Base-by-base conservation (phyloP, 2,888 invertebrate genomes). In the Phytoseiulus persimilis region DNA sequence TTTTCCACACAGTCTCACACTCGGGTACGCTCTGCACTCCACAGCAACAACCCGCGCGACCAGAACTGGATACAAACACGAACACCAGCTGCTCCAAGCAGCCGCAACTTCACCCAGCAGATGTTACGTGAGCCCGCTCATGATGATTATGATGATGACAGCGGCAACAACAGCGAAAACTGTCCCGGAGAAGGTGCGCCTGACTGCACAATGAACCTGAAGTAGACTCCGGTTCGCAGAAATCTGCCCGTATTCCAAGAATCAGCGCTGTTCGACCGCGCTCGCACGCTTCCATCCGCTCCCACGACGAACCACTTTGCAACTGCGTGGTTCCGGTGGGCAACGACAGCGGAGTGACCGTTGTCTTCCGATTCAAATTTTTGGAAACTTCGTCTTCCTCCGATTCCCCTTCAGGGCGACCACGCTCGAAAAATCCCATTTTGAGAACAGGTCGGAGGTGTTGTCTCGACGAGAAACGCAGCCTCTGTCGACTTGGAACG, bases 1-100 rank as follows among this genome's bases (percentile, higher is more conserved):
- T 65, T 23, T 65, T 28, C 65, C 23, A 28, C 18, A 65, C 28
- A 23, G 65, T 39, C 39, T 39, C 39, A 39, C 39, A 65, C 28
- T 65, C 65, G 5, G 5, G 65, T 65, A 65, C 65, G 65, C 65
- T 65, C 65, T 65, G 18, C 65, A 65, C 65, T 65, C 65, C 65
- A 18, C 5, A 65, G 65, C 65, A 65, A 65, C 65, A 65, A 65
- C 65, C 65, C 65, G 65, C 65, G 65, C 65, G 65, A 65, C 18
- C 65, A 65, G 65, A 65, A 65, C 65, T 65, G 65, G 65, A 65
- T 65, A 65, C 65, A 65, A 65, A 65, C 65, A 65, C 65, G 65
- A 65, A 28, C 23, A 28, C 65, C 65, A 65, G 65, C 65, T 65
- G 65, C 65, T 65, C 23, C 65, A 23, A 65, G 65, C 65, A 39